Evolutionary conservation across 2,113 vertebrate species (phyloP).

Genomic region (Eclectus roratus): DNA sequence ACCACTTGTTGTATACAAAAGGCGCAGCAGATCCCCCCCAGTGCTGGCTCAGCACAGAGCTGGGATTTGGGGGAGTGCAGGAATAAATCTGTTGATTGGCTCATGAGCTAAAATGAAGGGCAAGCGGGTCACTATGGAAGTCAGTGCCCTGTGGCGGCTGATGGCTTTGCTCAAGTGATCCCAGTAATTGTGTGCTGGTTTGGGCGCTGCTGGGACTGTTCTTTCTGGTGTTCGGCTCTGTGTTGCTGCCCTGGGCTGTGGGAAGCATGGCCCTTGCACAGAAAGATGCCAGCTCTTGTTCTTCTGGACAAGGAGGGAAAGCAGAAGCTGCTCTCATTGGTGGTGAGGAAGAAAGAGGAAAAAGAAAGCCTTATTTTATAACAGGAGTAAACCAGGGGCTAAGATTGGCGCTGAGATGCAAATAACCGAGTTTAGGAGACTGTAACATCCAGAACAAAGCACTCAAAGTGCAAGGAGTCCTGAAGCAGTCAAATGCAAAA

Average conservation of each 20-base stretch:
- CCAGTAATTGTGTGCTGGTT: neutral
- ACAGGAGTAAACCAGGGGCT: neutral
- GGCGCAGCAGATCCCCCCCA: neutral
- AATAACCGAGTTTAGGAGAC: neutral
- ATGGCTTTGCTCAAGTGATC: neutral
- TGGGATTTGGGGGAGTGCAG: neutral
- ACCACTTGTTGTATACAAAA: neutral
- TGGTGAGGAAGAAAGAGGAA: neutral
- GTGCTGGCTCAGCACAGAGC: neutral
- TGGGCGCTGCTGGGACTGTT: neutral
- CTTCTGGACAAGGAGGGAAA: neutral
- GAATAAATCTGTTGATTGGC: neutral
- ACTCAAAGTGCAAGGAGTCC: neutral
- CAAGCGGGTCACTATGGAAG: neutral
- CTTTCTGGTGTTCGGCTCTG: neutral
- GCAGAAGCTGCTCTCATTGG: neutral
- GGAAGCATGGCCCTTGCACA: neutral
- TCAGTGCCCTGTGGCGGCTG: rapidly evolving
- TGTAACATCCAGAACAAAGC: neutral
- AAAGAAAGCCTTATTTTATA: neutral
- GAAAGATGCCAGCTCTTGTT: neutral
- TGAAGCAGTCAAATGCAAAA: neutral
- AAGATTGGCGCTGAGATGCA: neutral
- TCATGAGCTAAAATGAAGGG: neutral
- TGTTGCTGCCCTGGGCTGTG: neutral